Evolutionary conservation across 2,113 vertebrate genomes (phyloP).

Genomic region (Anthoscopus minutus): DNA sequence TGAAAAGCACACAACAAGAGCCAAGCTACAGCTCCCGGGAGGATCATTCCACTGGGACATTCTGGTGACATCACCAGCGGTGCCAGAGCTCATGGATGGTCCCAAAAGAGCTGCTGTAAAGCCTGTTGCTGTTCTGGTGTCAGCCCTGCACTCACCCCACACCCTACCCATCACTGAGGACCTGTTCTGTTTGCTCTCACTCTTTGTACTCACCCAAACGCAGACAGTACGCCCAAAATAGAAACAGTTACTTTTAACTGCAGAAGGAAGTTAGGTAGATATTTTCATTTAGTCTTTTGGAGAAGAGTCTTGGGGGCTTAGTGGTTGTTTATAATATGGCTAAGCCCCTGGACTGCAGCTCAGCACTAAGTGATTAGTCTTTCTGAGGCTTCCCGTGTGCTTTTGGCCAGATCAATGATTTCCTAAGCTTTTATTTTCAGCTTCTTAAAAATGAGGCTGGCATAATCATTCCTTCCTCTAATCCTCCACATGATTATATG

Average conservation of each 20-base stretch:
- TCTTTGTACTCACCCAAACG: neutral
- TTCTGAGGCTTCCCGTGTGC: neutral
- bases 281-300: neutral
- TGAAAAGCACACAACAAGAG: neutral
- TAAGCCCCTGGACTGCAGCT: neutral
- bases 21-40: fast-evolving
- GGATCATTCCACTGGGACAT: neutral
- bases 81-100: neutral
- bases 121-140: neutral
- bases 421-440: neutral
- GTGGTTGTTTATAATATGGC: neutral
- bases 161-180: neutral
- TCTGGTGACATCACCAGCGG: neutral
- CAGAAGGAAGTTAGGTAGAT: neutral
- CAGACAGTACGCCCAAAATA: neutral
- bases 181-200: neutral
- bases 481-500: neutral
- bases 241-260: neutral
- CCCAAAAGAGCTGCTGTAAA: neutral
- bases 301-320: neutral
- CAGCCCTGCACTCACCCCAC: neutral
- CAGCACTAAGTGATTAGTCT: neutral
- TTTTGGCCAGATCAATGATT: conserved; percentile 13
- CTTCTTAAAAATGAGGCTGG: neutral
- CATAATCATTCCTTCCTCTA: neutral